phyloP scores from a whole-genome alignment of 2,888 invertebrate species.

The Stratiomys singularior region DNA sequence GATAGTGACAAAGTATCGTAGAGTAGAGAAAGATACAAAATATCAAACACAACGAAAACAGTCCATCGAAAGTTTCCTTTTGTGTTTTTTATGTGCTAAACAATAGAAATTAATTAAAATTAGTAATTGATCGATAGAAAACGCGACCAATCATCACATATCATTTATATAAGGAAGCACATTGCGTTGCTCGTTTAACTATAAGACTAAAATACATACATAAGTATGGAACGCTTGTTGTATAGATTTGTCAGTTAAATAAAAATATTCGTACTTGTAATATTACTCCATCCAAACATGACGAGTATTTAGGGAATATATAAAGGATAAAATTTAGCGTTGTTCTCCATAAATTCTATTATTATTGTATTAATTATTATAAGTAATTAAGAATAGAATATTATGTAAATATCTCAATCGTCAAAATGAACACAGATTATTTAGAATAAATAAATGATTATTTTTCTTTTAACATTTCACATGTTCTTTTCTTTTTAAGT shows the following conservation, averaged over 20 bases:
- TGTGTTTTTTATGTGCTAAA: conserved; percentile 37
- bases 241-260: conserved; percentile 8
- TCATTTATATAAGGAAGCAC: not conserved
- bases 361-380: conserved; percentile 30
- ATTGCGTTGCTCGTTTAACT: not conserved
- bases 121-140: not conserved
- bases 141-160: conserved; percentile 15
- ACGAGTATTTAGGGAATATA: conserved; percentile 13
- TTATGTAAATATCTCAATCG: conserved; percentile 37
- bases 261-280: conserved; percentile 2
- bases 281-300: not conserved
- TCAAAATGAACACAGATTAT: conserved; percentile 27
- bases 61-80: not conserved
- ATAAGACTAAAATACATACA: conserved; percentile 12
- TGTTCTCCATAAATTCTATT: conserved; percentile 27
- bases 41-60: conserved; percentile 6
- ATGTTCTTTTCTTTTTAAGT: not conserved
- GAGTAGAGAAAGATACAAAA: not conserved
- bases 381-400: conserved; percentile 32
- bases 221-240: conserved; percentile 17
- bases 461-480: not conserved
- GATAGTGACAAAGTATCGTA: not conserved
- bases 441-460: not conserved
- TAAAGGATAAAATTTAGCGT: not conserved
- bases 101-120: conserved; percentile 7